These are phyloP conservation scores for Leptopilina myrica DNA, from an alignment of 2,888 invertebrate species.

Conservation along the genomic window DNA sequence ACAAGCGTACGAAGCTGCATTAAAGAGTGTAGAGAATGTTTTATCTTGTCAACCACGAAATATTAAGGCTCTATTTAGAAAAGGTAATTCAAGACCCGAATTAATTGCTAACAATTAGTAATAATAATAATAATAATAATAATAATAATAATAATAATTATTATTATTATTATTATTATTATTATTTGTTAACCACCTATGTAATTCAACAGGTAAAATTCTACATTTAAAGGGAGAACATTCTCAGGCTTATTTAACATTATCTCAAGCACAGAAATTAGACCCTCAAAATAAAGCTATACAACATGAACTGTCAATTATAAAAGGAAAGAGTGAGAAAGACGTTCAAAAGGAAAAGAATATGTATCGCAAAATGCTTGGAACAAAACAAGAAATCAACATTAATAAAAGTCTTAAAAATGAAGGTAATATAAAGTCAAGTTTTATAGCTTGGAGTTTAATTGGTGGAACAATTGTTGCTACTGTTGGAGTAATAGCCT, in stretches of 20 bases:
- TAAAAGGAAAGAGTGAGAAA: constrained; percentile 79
- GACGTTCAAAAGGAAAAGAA: constrained; percentile 80
- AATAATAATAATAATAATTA: too few species aligned
- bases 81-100: constrained; percentile 79
- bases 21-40: constrained; percentile 90
- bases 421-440: constrained; percentile 60
- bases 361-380: constrained; percentile 84
- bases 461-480: constrained; percentile 83
- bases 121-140: too few species aligned
- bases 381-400: constrained; percentile 50
- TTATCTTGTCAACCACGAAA: constrained; percentile 90
- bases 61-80: constrained; percentile 93
- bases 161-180: too few species aligned
- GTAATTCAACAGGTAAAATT: constrained; percentile 78
- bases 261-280: constrained; percentile 81
- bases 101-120: too few species aligned
- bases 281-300: constrained; percentile 83
- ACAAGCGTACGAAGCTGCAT: constrained; percentile 89
- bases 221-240: constrained; percentile 84
- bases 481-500: constrained; percentile 85
- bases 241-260: constrained; percentile 82
- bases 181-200: too few species aligned
- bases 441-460: constrained; percentile 82
- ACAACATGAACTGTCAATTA: constrained; percentile 79
- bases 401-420: constrained; percentile 42